Evolutionary conservation across 1,140 invertebrate species (phyloP).

Genomic region (Lerema accius): DNA sequence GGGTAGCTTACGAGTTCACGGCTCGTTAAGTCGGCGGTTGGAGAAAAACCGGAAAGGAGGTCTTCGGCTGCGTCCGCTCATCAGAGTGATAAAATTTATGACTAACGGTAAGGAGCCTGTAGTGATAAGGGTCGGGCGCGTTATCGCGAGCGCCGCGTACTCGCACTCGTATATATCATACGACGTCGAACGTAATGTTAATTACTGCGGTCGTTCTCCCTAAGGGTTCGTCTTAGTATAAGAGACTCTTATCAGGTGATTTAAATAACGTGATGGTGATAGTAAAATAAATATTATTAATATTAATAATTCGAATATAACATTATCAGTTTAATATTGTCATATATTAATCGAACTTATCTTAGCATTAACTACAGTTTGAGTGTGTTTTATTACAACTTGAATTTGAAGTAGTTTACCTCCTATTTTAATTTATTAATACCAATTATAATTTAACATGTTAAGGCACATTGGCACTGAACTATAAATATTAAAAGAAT

Average conservation of each 20-base stretch:
- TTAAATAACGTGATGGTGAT: not conserved
- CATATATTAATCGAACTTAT: too few relatives aligned
- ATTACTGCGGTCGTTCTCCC: conserved; percentile 41
- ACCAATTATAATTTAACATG: too few relatives aligned
- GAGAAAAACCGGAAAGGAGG: conserved; percentile 66
- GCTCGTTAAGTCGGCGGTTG: conserved; percentile 68
- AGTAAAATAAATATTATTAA: not conserved
- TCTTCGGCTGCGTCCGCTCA: conserved; percentile 68
- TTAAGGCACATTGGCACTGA: too few relatives aligned
- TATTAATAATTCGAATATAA: too few relatives aligned
- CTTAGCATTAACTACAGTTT: too few relatives aligned
- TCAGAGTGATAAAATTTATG: conserved; percentile 80
- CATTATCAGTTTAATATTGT: too few relatives aligned
- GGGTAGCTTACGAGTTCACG: conserved; percentile 69
- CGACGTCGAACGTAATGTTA: conserved; percentile 46
- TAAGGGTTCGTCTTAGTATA: conserved; percentile 19
- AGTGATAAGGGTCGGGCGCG: conserved; percentile 73
- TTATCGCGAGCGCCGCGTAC: conserved; percentile 62
- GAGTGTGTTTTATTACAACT: too few relatives aligned
- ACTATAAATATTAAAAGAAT: too few relatives aligned
- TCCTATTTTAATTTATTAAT: too few relatives aligned
- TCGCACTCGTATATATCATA: conserved; percentile 49
- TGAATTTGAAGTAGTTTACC: too few relatives aligned
- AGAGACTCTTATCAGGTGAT: not conserved
- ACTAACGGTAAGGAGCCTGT: conserved; percentile 78